Conservation (phyloP, 2,888 invertebrate genomes). For the Hirtodrosophila duncani region DNA sequence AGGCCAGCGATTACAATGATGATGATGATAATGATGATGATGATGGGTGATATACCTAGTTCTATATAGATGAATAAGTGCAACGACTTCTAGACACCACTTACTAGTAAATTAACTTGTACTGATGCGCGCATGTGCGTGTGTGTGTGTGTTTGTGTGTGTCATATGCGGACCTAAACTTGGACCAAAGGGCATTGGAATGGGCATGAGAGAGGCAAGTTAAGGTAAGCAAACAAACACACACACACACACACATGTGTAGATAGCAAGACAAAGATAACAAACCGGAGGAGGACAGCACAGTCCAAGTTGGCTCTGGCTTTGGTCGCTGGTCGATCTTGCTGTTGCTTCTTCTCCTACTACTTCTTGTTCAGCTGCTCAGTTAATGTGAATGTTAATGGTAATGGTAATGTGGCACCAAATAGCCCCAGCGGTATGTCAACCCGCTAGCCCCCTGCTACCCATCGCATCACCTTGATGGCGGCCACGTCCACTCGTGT, state of each 20-base stretch:
- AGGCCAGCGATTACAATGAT: too few species aligned
- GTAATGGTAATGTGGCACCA: constrained; percentile 72
- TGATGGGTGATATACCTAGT: constrained; percentile 11
- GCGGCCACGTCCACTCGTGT: constrained; percentile 14
- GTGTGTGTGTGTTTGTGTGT: constrained; percentile 1
- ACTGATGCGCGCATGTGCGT: neutral
- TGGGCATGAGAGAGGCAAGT: constrained; percentile 4
- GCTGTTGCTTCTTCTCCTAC: constrained; percentile 58
- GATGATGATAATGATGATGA: too few species aligned
- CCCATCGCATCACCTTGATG: neutral
- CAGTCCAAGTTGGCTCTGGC: constrained; percentile 27
- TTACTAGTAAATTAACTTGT: constrained; percentile 62
- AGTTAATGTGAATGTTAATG: constrained; percentile 73
- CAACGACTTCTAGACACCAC: constrained; percentile 58
- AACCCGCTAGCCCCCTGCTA: neutral
- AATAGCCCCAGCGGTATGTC: constrained; percentile 42
- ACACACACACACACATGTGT: constrained; percentile 40
- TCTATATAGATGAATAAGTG: constrained; percentile 48
- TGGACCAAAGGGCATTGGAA: constrained; percentile 17
- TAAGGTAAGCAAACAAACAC: constrained; percentile 11
- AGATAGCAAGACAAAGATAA: constrained; percentile 68
- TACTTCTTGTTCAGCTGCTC: too few species aligned
- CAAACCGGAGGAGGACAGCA: constrained; percentile 24
- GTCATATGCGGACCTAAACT: constrained; percentile 45
- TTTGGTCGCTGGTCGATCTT: constrained; percentile 10